These are phyloP conservation scores for Dryoscopus gambensis DNA, from an alignment of 2,113 vertebrate genomes.

Conservation along the genomic window DNA sequence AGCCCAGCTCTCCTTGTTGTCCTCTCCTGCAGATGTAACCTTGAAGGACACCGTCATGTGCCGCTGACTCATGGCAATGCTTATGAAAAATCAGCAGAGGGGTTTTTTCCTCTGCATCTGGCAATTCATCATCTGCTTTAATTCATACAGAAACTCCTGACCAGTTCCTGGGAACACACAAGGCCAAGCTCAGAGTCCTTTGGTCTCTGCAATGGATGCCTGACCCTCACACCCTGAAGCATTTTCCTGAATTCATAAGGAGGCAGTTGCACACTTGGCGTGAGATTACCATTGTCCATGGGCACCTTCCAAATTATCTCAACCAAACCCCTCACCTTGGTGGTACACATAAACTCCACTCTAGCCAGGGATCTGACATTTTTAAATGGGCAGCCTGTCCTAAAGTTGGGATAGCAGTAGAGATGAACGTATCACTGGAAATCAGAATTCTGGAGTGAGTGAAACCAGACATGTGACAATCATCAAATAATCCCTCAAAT, in stretches of 20 bases:
- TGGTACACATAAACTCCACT: not conserved
- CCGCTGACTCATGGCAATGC: conserved; percentile 41
- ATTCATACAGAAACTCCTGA: not conserved
- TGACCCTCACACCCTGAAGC: not conserved
- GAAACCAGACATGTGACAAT: not conserved
- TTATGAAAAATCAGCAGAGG: conserved; percentile 8
- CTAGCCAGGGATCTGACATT: not conserved
- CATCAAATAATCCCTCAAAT: not conserved
- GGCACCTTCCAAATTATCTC: not conserved
- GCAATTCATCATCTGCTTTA: not conserved
- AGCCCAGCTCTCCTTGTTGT: conserved; percentile 4
- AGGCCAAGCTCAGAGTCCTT: not conserved
- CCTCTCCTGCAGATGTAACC: conserved; percentile 43
- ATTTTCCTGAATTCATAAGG: not conserved
- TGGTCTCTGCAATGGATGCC: not conserved
- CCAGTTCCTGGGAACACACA: not conserved
- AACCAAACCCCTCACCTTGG: not conserved
- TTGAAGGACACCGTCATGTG: conserved; percentile 36
- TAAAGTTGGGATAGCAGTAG: not conserved
- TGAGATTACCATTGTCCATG: not conserved
- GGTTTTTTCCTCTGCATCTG: not conserved
- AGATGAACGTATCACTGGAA: not conserved
- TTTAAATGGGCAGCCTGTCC: not conserved
- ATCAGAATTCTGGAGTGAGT: not conserved
- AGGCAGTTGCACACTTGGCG: not conserved